Conservation (phyloP, 1,140 invertebrate genomes). For the Zaprionus camerounensis region DNA sequence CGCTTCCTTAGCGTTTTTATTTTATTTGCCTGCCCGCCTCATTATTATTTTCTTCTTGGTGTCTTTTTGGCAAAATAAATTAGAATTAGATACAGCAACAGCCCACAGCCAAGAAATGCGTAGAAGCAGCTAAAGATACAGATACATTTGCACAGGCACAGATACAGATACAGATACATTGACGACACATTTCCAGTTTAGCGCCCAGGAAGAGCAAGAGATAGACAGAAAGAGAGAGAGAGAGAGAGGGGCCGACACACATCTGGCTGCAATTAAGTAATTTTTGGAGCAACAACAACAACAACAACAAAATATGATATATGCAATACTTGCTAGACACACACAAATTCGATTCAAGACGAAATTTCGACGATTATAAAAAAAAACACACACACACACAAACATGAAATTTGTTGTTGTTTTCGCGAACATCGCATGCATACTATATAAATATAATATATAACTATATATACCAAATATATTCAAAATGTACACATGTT, state of each 20-base stretch:
- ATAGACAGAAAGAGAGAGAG: conserved; percentile 3
- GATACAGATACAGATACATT: conserved; percentile 30
- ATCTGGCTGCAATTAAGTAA: conserved; percentile 81
- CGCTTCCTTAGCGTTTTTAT: conserved; percentile 41
- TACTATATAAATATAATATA: conserved; percentile 14
- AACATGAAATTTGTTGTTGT: conserved; percentile 21
- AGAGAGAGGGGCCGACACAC: conserved; percentile 39
- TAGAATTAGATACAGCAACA: conserved; percentile 74
- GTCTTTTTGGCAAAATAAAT: conserved; percentile 74
- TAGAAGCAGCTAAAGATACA: conserved; percentile 52
- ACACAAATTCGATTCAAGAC: conserved; percentile 35
- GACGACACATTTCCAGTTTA: conserved; percentile 75
- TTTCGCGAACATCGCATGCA: not conserved
- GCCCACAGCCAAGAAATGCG: conserved; percentile 66
- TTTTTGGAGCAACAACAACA: conserved; percentile 65
- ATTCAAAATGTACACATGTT: conserved; percentile 15
- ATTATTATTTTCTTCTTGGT: conserved; percentile 53
- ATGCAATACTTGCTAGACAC: conserved; percentile 60
- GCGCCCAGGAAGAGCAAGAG: conserved; percentile 28
- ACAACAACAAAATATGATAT: conserved; percentile 53
- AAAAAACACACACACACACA: conserved; percentile 29
- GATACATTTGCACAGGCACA: conserved; percentile 40
- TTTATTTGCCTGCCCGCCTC: conserved; percentile 34
- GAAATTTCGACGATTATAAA: conserved; percentile 61
- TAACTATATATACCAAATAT: not conserved